These are phyloP conservation scores for Pseudolycoriella hygida DNA, from an alignment of 2,888 invertebrate genomes.

Conservation along the genomic window DNA sequence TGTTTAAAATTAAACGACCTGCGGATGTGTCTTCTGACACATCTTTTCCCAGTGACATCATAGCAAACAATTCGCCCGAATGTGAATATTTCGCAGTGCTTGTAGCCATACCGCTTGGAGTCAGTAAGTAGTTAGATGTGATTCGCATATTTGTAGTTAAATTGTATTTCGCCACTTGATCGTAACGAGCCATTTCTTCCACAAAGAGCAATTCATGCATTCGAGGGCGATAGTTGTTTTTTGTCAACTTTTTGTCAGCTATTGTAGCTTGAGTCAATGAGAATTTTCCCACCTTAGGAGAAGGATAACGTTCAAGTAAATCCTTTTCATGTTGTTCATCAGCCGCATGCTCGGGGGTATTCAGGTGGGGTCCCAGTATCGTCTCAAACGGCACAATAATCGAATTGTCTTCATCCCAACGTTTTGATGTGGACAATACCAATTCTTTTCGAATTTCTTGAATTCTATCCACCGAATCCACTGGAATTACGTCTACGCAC, in stretches of 20 bases:
- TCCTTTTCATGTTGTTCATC: conserved; percentile 34
- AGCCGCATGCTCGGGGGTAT: conserved; percentile 26
- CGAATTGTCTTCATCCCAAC: conserved; percentile 39
- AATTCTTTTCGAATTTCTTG: conserved; percentile 45
- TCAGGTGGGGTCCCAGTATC: conserved; percentile 33
- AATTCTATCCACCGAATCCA: conserved; percentile 43
- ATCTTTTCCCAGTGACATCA: conserved; percentile 50
- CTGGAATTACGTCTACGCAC: conserved; percentile 59
- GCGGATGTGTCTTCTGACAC: conserved; percentile 69
- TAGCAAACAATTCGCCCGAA: conserved; percentile 57
- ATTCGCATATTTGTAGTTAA: conserved; percentile 42
- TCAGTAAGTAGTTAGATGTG: conserved; percentile 47
- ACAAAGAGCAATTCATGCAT: conserved; percentile 59
- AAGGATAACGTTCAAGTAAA: conserved; percentile 42
- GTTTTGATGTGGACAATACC: conserved; percentile 38
- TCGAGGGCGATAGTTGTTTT: conserved; percentile 50
- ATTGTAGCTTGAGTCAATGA: conserved; percentile 49
- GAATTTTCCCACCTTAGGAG: conserved; percentile 46
- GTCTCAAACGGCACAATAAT: conserved; percentile 35
- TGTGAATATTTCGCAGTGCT: conserved; percentile 60
- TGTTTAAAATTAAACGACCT: conserved; percentile 58
- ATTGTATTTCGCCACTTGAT: conserved; percentile 51
- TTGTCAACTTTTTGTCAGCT: conserved; percentile 39
- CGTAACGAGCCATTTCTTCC: conserved; percentile 57
- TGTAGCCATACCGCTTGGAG: conserved; percentile 46